These are phyloP conservation scores for Phrynocephalus versicolor DNA, from an alignment of 2,113 vertebrate species.

Conservation along the genomic window DNA sequence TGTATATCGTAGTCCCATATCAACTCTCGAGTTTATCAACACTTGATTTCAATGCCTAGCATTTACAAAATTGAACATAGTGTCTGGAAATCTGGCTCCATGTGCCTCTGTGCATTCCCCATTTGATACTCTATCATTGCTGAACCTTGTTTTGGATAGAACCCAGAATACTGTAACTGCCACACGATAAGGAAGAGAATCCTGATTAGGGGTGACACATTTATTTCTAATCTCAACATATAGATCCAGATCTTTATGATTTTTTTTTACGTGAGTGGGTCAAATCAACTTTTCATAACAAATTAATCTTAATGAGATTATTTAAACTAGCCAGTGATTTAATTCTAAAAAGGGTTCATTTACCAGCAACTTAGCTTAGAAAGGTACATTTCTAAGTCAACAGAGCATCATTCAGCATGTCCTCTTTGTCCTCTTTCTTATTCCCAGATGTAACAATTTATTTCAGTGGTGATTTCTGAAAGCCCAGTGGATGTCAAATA, in stretches of 20 bases:
- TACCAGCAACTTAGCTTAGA: not conserved
- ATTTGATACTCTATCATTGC: no score
- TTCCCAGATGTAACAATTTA: not conserved
- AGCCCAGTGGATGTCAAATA: not conserved
- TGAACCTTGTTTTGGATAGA: not conserved
- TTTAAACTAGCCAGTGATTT: not conserved
- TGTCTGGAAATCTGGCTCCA: not conserved
- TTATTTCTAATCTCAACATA: no score
- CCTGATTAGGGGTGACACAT: no score
- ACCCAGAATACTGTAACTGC: not conserved
- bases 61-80: not conserved
- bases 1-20: not conserved
- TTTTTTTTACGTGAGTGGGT: not conserved
- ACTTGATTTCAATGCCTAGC: no score
- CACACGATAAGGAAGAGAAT: no score
- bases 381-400: not conserved
- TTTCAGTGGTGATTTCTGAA: not conserved
- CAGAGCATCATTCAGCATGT: not conserved
- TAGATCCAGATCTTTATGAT: not conserved
- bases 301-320: not conserved
- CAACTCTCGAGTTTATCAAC: not conserved
- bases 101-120: no score
- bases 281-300: not conserved
- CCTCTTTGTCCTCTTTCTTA: constrained; percentile 7
- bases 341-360: not conserved